Evolutionary conservation across 2,113 vertebrate genomes (phyloP), one percentile per base, ranked within the genome.

Genomic region (Craseonycteris thonglongyai): DNA sequence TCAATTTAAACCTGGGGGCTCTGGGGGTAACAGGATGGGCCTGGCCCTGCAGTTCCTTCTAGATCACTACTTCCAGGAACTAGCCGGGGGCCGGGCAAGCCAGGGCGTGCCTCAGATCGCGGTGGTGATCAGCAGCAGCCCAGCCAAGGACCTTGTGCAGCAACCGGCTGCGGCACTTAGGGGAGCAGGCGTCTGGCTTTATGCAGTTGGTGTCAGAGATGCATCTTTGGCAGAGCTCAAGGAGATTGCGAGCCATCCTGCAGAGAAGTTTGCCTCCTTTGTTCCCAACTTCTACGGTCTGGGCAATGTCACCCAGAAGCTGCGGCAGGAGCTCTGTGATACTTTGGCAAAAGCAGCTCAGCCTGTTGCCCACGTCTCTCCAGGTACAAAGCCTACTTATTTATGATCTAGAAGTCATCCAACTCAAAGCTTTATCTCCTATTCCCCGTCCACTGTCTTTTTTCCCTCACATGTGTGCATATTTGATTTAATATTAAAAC

Each of bases 321-420:
- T 99, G 40, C 35, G 97, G 58, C 98, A 98, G 75, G 97, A 98
- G 0, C 96, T 99, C 33, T 99, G 99, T 79, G 98, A 96, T 2
- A 98, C 95, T 0, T 98, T 98, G 66, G 98, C 98, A 79, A 98
- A 98, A 88, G 96, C 92, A 28, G 80, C 86, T 72, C 90, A 61
- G 30, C 91, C 91, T 51, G 92, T 91, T 24, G 84, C 80, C 47
- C 91, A 94, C 3, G 24, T 97, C 63, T 88, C 90, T 58, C 82
- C 91, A 97, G 98, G 97, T 98, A 98, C 85, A 33, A 24, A 54
- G 6, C 26, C 26, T 61, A 49, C 7, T 71, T 56, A 19, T 59
- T 66, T 83, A 56, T 69, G 22, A 61, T 49, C 4, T 14, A 33
- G 47, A 81, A 49, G 38, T 40, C 54, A 42, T 33, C 21, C 61